Percentiles rank a stretch among this genome's conserved stretches.
Evolutionary conservation across 2,113 vertebrate genomes (phyloP).

Genomic region (Podiceps cristatus): DNA sequence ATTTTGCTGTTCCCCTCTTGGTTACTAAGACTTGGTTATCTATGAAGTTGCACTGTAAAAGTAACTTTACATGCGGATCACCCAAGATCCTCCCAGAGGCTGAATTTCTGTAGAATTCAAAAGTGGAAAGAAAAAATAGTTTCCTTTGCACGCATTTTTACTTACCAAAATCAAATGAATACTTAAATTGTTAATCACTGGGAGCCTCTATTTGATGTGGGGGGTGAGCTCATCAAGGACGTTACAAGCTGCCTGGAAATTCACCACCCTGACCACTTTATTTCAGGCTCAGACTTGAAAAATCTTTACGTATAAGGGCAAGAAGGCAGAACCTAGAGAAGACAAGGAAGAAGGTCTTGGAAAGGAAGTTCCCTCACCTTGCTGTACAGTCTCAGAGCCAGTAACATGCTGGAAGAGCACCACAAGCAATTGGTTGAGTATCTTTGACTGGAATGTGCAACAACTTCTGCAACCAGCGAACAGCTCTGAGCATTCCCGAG

Average conservation of each 20-base stretch:
- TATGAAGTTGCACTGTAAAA: not conserved
- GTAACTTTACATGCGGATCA: not conserved
- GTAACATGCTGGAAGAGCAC: not conserved
- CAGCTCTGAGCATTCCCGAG: not conserved
- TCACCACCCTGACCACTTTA: not conserved
- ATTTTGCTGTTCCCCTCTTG: not conserved
- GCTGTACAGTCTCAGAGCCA: conserved; percentile 66
- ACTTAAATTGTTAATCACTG: not conserved
- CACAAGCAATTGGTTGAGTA: not conserved
- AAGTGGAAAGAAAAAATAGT: not conserved
- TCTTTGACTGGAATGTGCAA: not conserved
- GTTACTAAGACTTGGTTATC: not conserved
- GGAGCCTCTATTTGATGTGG: not conserved
- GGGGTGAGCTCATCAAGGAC: not conserved
- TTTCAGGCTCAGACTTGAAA: conserved; percentile 87
- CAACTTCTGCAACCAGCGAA: not conserved
- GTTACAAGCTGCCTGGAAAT: not conserved
- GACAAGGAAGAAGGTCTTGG: conserved; percentile 63
- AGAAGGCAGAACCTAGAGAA: conserved; percentile 68
- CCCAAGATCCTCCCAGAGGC: not conserved
- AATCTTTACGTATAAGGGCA: conserved; percentile 64
- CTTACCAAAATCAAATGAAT: not conserved
- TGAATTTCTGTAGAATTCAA: not conserved
- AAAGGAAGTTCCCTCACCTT: conserved; percentile 79
- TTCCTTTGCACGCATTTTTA: not conserved